Conservation (phyloP, 2,888 invertebrate genomes). For the Sussaba pulchella region DNA sequence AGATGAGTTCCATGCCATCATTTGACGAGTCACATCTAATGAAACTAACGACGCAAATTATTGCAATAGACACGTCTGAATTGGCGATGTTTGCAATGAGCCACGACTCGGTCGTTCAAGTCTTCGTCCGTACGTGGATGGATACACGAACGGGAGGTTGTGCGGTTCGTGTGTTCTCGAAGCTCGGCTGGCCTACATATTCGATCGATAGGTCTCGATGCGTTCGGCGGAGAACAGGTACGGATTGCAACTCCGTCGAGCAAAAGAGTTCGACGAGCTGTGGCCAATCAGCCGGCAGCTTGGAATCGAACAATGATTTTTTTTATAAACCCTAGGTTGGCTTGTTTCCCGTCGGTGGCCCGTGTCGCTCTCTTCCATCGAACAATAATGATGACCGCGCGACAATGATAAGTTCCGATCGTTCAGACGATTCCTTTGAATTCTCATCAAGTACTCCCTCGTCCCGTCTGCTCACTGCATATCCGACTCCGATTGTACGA, state of each 20-base stretch:
- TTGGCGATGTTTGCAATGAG: slow-evolving; percentile 72
- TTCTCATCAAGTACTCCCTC: slow-evolving; percentile 40
- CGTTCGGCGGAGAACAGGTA: slow-evolving; percentile 23
- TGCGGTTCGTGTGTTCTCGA: slow-evolving; percentile 38
- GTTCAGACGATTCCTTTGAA: slow-evolving; percentile 29
- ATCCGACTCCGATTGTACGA: not conserved
- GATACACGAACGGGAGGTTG: not conserved
- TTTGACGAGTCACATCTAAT: slow-evolving; percentile 63
- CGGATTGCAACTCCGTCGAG: slow-evolving; percentile 3
- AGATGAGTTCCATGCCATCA: slow-evolving; percentile 60
- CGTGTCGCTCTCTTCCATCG: no score
- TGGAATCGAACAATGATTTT: slow-evolving; percentile 1
- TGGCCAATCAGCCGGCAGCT: not conserved
- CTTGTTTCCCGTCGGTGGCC: no score
- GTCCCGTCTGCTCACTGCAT: slow-evolving; percentile 18
- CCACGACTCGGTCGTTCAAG: slow-evolving; percentile 58
- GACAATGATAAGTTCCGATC: not conserved
- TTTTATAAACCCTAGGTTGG: no score
- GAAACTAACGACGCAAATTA: slow-evolving; percentile 74
- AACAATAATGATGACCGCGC: not conserved
- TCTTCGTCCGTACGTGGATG: not conserved
- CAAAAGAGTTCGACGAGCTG: slow-evolving; percentile 33
- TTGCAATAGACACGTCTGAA: slow-evolving; percentile 78
- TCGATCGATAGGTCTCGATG: slow-evolving; percentile 59
- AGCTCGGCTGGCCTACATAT: slow-evolving; percentile 64